Evolutionary conservation across 2,113 vertebrate species (phyloP), one percentile per base, ranked within the genome.

Genomic region (Procavia capensis): DNA sequence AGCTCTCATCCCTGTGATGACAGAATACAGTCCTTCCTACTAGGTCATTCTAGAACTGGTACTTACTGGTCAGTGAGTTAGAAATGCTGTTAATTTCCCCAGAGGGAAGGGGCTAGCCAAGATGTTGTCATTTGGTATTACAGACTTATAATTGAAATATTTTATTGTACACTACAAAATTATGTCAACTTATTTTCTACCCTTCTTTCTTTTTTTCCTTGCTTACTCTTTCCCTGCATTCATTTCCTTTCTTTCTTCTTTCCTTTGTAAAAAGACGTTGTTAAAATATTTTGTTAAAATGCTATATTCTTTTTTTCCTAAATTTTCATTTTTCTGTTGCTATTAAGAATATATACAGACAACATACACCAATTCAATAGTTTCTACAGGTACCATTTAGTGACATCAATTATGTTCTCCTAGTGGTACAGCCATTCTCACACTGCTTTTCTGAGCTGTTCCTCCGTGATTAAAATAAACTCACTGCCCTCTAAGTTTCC

Each of bases 121-220:
- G 27, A 45, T 72, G 9, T 17, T 54, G 36, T 54, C 43, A 50
- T 86, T 83, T 83, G 6, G 25, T 45, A 50, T 36, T n/a, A 27
- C 59, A 11, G 43, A 64, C 25, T 89, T 63, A 16, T 27, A 64
- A 87, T 90, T 96, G 75, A 82, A 92, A 80, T 95, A 47, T 85
- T 85, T n/a, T 76, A 13, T 57, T 45, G 43, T 50, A 2, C 66
- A 50, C n/a, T 66, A 66, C 61, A 90, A 94, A 84, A 20, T 10
- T 70, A 22, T 70, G 3, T 92, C 50, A 95, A 66, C 9, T n/a
- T n/a, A 6, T 68, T 84, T 89, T 80, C 39, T 3, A 79, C n/a
- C 43, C 74, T 81, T 45, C 9, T 41, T 54, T 45, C 1, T 6
- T 61, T 66, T 85, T 70, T 63, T 14, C 6, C 85, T 47, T 27